A percentile compares a stretch with the other conserved stretches of the same genome.
These are phyloP conservation scores for Mycogona germanica DNA, from an alignment of 2,888 invertebrate species.

Conservation along the genomic window DNA sequence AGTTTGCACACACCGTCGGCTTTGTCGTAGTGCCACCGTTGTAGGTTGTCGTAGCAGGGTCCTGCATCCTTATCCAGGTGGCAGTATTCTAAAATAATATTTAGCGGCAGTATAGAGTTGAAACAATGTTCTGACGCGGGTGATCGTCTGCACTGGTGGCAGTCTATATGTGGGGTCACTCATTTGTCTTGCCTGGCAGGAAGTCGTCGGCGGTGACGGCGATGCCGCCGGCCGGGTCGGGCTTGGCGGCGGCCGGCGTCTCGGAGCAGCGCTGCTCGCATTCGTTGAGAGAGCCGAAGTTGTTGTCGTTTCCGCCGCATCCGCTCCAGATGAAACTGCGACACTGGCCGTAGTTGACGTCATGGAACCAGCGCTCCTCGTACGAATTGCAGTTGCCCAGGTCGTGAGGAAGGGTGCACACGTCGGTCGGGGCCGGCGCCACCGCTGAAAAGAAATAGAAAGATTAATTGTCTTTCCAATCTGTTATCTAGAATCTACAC, in stretches of 20 bases:
- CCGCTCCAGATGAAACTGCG: conserved; percentile 67
- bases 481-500: too few species aligned
- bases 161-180: too few species aligned
- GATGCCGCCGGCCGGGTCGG: background rate
- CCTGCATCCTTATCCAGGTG: conserved; percentile 53
- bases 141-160: too few species aligned
- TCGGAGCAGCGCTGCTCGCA: conserved; percentile 52
- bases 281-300: conserved; percentile 52
- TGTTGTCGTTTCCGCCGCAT: conserved; percentile 69
- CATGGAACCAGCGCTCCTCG: conserved; percentile 51
- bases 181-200: too few species aligned
- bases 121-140: conserved; percentile 1
- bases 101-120: background rate
- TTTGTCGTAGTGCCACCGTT: conserved; percentile 57
- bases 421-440: conserved; percentile 28
- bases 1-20: conserved; percentile 57
- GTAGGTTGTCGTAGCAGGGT: conserved; percentile 42
- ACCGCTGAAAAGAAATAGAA: background rate
- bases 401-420: conserved; percentile 60
- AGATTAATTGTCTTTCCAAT: too few species aligned
- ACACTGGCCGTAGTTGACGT: conserved; percentile 58
- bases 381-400: conserved; percentile 51
- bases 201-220: background rate
- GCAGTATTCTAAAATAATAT: conserved; percentile 47
- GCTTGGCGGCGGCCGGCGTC: background rate